Evolutionary conservation across 2,797 vertebrate species (phyloP).

Genomic region (Melanitta fusca): DNA sequence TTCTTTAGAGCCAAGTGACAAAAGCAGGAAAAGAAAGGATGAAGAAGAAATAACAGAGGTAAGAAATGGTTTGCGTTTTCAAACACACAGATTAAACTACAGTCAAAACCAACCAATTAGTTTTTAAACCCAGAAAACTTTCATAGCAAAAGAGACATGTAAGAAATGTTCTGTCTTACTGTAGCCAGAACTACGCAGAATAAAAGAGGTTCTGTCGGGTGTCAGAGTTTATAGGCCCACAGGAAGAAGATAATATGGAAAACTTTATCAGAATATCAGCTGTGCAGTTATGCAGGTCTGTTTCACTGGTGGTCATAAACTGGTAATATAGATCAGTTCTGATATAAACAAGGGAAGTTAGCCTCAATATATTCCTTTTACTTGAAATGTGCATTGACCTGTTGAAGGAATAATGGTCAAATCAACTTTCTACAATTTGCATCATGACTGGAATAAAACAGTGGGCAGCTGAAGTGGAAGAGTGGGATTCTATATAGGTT

Average conservation of each 20-base stretch:
- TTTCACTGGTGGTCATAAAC: background rate
- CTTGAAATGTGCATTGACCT: background rate
- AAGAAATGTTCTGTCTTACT: background rate
- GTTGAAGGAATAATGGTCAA: background rate
- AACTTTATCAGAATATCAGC: background rate
- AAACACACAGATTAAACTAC: background rate
- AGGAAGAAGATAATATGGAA: background rate
- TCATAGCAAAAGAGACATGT: background rate
- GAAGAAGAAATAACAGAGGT: background rate
- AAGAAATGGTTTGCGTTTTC: background rate
- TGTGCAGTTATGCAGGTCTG: background rate
- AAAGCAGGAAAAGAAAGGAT: background rate
- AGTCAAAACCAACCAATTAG: background rate
- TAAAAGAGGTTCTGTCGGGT: background rate
- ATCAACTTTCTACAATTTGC: background rate
- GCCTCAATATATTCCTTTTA: background rate
- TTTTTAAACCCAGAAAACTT: background rate
- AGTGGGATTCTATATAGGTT: background rate
- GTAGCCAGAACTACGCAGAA: background rate
- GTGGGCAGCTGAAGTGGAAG: background rate
- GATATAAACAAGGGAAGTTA: background rate
- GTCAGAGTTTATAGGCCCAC: background rate
- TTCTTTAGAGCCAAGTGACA: background rate
- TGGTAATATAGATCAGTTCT: background rate
- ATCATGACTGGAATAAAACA: background rate